A percentile compares a stretch with the other conserved stretches of the same genome.
These are phyloP conservation scores for Salvelinus alpinus DNA, from an alignment of 2,113 vertebrate genomes.

Conservation along the genomic window DNA sequence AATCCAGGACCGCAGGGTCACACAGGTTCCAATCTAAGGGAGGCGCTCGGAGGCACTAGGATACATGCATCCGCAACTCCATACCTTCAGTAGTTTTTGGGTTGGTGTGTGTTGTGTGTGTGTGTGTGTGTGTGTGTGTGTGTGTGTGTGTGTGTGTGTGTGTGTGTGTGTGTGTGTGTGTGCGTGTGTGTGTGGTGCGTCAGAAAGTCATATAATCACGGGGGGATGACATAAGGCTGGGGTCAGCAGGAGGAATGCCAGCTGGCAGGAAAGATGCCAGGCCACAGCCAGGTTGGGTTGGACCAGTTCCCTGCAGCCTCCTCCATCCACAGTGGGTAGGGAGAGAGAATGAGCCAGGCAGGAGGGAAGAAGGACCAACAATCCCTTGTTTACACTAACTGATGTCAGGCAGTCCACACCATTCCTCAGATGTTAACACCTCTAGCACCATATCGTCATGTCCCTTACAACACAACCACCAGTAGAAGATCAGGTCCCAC, in stretches of 20 bases:
- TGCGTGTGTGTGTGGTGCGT: no score
- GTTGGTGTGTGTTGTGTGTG: not conserved
- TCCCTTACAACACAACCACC: conserved; percentile 8
- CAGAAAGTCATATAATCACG: conserved; percentile 42
- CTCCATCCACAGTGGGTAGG: not conserved
- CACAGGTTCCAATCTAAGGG: not conserved
- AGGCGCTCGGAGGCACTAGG: no score
- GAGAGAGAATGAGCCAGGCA: no score
- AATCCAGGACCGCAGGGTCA: not conserved
- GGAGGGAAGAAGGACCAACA: not conserved
- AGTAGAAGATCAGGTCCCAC: not conserved
- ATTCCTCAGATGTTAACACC: not conserved
- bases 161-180: not conserved
- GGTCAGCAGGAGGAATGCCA: conserved; percentile 37
- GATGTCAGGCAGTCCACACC: conserved; percentile 21
- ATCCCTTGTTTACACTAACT: not conserved
- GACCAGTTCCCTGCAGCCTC: not conserved
- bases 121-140: conserved; percentile 19
- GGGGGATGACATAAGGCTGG: conserved; percentile 43
- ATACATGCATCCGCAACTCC: no score
- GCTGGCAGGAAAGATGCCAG: conserved; percentile 40
- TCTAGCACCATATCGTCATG: no score
- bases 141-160: conserved; percentile 9
- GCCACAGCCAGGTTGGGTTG: not conserved
- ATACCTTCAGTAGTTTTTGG: not conserved